Base-by-base conservation (phyloP, 2,113 vertebrate species). In the Vombatus ursinus region DNA sequence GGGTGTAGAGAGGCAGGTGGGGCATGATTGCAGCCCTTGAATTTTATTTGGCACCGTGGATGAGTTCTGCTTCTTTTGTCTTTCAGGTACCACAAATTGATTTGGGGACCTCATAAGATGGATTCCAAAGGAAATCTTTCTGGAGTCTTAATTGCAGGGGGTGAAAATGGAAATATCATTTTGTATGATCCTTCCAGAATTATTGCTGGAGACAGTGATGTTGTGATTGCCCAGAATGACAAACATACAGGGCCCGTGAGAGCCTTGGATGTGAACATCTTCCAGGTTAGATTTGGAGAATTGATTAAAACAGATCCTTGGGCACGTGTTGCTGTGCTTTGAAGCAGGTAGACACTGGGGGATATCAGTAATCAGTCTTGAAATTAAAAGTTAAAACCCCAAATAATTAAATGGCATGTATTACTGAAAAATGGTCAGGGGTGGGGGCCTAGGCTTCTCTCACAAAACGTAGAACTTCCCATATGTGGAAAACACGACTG, bases 131-230 rank as follows among this genome's bases (percentile, higher is more conserved):
- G 98, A 51, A 98, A 95, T 50, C 96, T 99, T 3, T 99, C 99
- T 0, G 99, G 99, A 53, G 98, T 99, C 90, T 98, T 99, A 31
- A 99, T 99, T 94, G 99, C 99, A 0, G 99, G 99, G 48, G 99
- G 99, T 26, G 99, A 99, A 98, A 99, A 99, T 2, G 99, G 99
- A 51, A 99, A 99, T 93, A 98, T 99, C 93, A 99, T 99, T 98
- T 99, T 99, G 14, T 99, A 99, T 37, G 99, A 99, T 97, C 99
- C 99, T 3, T 99, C 99, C 22, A 99, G 99, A 98, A 99, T 99
- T 98, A 97, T 99, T 52, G 98, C 99, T 14, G 99, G 99, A 77
- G 99, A 99, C 25, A 96, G 97, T 19, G 99, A 99, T 14, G 99
- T 99, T 90, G 96, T 99, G 92, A 99, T 99, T n/a, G 98, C 99